These are phyloP conservation scores for Thamnophis sirtalis DNA, from an alignment of 2,113 vertebrate genomes.

Conservation along the genomic window DNA sequence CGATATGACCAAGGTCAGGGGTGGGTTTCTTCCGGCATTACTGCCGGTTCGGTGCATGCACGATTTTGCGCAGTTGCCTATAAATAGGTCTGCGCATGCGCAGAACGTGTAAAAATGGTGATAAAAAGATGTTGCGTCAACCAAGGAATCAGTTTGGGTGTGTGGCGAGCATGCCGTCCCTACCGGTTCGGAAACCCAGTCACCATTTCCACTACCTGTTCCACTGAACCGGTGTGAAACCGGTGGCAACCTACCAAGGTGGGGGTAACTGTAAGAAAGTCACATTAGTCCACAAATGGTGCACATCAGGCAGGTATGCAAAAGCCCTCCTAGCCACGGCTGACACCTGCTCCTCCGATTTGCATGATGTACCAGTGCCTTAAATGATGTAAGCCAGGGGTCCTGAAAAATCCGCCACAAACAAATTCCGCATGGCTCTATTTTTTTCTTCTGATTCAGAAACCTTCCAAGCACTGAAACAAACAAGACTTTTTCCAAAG, in stretches of 20 bases:
- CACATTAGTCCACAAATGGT: not conserved
- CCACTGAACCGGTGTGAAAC: too few species aligned
- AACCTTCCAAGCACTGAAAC: rapidly evolving
- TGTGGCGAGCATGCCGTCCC: too few species aligned
- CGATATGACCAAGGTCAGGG: not conserved
- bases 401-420: not conserved
- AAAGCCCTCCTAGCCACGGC: not conserved
- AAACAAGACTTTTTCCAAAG: conserved; percentile 24
- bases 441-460: not conserved
- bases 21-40: too few species aligned
- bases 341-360: not conserved
- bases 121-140: too few species aligned
- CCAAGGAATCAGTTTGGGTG: too few species aligned
- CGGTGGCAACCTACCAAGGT: too few species aligned
- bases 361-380: not conserved
- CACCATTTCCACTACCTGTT: too few species aligned
- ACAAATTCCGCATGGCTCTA: not conserved
- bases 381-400: not conserved
- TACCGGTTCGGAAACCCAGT: too few species aligned
- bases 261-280: not conserved
- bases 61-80: too few species aligned
- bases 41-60: too few species aligned
- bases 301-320: not conserved
- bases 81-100: too few species aligned
- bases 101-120: too few species aligned